Conservation (phyloP, 2,113 vertebrate species). For the Furnarius figulus region DNA sequence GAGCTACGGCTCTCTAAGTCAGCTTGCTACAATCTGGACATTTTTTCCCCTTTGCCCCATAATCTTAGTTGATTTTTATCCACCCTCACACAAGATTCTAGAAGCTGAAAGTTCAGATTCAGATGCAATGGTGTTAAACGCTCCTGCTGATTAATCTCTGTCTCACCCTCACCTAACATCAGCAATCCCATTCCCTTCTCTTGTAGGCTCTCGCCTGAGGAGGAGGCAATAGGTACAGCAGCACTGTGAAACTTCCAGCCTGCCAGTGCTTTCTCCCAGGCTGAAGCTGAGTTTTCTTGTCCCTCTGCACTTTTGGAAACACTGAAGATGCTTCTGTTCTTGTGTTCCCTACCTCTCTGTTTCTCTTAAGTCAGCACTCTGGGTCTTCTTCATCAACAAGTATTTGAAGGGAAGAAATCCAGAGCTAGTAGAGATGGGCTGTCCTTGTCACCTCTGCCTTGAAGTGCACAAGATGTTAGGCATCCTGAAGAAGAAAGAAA, state of each 20-base stretch:
- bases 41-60: not conserved
- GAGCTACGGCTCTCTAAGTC: not conserved
- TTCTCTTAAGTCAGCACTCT: not conserved
- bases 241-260: not conserved
- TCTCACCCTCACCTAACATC: not conserved
- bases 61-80: not conserved
- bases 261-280: not conserved
- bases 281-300: not conserved
- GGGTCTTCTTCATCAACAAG: not conserved
- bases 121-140: not conserved
- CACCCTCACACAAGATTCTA: not conserved
- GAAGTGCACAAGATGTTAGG: not conserved
- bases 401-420: not conserved
- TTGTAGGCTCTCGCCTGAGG: not conserved
- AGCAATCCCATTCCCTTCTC: too few species aligned
- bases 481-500: not conserved
- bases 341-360: not conserved
- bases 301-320: not conserved
- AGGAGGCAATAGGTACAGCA: not conserved
- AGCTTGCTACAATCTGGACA: not conserved
- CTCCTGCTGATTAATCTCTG: not conserved
- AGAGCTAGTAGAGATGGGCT: not conserved
- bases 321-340: not conserved
- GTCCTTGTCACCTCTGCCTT: not conserved
- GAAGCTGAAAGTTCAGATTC: not conserved